phyloP scores from a whole-genome alignment of 64 coral and sea anemone genomes.

The Anthopleura sola region DNA sequence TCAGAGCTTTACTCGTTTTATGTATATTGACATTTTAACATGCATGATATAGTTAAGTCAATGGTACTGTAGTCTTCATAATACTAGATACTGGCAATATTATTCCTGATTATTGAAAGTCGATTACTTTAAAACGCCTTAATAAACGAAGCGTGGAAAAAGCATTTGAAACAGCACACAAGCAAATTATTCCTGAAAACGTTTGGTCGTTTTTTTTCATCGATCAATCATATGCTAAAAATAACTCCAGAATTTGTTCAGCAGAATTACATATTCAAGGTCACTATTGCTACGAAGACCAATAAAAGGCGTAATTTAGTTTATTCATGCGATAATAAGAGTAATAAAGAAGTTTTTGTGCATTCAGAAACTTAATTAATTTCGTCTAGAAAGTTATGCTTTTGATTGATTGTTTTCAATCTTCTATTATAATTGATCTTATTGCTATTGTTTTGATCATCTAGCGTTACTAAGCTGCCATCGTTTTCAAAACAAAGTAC shows the following conservation, averaged over 20 bases:
- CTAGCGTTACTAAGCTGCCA: not conserved
- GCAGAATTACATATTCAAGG: not conserved
- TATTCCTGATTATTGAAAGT: not conserved
- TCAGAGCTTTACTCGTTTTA: not conserved
- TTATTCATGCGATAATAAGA: not conserved
- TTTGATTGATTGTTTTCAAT: not conserved
- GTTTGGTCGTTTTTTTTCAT: no score
- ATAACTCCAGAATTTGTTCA: not conserved
- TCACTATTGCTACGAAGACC: not conserved
- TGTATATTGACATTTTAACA: no score
- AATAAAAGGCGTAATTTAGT: not conserved
- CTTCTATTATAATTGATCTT: no score
- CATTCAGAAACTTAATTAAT: not conserved
- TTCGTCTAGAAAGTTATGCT: not conserved
- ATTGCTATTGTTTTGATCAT: not conserved
- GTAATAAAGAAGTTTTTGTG: not conserved
- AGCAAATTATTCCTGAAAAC: not conserved
- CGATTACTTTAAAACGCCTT: not conserved
- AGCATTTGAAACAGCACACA: not conserved
- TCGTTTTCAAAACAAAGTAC: not conserved
- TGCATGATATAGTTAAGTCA: no score
- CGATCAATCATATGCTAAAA: not conserved
- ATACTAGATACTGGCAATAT: no score
- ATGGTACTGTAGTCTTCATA: no score
- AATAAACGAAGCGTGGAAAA: not conserved